Conservation (phyloP, 2,888 invertebrate genomes). For the Tenthredo notha region DNA sequence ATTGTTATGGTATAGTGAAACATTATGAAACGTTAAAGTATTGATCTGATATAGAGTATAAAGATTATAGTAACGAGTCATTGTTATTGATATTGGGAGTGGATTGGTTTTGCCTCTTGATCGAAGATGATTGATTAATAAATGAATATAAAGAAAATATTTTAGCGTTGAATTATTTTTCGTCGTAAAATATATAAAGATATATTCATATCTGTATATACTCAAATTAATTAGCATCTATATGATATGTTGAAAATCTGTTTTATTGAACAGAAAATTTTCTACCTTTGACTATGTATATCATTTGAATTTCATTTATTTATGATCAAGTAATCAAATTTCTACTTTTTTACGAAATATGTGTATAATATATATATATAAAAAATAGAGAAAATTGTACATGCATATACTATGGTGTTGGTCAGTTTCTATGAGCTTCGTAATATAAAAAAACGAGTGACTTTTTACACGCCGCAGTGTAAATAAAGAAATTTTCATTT, state of each 20-base stretch:
- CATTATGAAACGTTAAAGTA: neutral
- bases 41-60: conserved; percentile 16
- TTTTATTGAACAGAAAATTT: neutral
- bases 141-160: neutral
- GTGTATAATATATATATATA: too few relatives aligned
- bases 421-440: neutral
- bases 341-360: neutral
- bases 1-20: neutral
- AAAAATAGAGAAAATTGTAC: neutral
- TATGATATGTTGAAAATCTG: neutral
- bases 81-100: conserved; percentile 34
- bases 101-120: conserved; percentile 17
- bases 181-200: neutral
- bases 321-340: neutral
- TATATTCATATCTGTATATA: neutral
- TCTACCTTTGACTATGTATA: neutral
- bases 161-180: neutral
- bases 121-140: conserved; percentile 34
- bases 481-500: neutral
- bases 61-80: conserved; percentile 24
- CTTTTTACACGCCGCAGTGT: neutral
- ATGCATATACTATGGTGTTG: neutral
- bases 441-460: neutral
- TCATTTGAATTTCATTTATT: neutral
- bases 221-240: neutral